Conservation (phyloP, 2,888 invertebrate genomes). For the Leucophenga montana region DNA sequence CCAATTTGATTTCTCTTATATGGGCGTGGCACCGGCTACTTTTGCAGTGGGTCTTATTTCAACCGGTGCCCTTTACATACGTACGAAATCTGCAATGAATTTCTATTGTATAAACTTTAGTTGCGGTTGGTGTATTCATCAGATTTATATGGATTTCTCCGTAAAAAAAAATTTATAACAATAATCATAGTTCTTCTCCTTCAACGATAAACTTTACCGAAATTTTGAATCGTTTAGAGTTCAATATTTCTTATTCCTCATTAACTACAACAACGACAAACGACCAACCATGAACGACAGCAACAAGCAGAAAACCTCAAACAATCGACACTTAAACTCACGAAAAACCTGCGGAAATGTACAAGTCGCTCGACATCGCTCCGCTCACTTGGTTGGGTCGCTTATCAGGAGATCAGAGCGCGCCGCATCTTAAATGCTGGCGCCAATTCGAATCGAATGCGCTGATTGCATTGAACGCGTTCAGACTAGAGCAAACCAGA, state of each 20-base stretch:
- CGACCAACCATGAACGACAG: background rate
- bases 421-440: conserved; percentile 73
- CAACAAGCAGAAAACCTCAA: conserved; percentile 1
- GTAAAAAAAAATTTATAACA: no score
- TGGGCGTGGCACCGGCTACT: no score
- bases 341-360: conserved; percentile 10
- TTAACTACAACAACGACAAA: conserved; percentile 1
- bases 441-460: conserved; percentile 70
- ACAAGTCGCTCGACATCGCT: conserved; percentile 1
- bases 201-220: no score
- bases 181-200: no score
- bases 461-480: conserved; percentile 70
- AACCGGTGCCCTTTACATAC: no score
- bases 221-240: no score
- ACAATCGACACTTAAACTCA: conserved; percentile 28
- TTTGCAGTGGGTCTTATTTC: no score
- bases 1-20: no score
- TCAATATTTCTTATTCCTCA: background rate
- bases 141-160: no score
- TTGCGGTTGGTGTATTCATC: no score
- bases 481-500: background rate
- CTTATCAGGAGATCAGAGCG: conserved; percentile 72
- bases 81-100: no score
- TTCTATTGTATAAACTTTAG: no score
- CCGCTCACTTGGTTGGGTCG: conserved; percentile 25